Percentiles rank a stretch among this genome's conserved stretches.
phyloP scores from a whole-genome alignment of 1,140 invertebrate species.

The Zaprionus kolodkinae region DNA sequence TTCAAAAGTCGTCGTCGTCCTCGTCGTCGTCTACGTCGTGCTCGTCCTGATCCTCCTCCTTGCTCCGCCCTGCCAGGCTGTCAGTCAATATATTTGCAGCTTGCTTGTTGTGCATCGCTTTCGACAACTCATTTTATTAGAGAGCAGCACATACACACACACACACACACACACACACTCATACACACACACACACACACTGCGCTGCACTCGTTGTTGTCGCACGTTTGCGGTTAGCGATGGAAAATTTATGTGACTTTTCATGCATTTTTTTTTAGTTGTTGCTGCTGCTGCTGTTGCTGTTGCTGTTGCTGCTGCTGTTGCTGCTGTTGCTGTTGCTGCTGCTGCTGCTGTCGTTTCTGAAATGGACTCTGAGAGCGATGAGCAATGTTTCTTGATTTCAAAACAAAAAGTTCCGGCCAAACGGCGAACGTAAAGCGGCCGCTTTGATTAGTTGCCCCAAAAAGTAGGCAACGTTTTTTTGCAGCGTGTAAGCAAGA shows the following conservation, averaged over 20 bases:
- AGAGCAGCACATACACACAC: conserved; percentile 30
- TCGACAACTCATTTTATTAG: conserved; percentile 81
- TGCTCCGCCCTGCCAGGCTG: conserved; percentile 40
- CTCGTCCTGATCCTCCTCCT: conserved; percentile 1
- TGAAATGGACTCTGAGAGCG: conserved; percentile 23
- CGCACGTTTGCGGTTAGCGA: conserved; percentile 72
- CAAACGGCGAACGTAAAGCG: conserved; percentile 15
- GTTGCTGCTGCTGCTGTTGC: neutral
- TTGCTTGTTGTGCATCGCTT: conserved; percentile 69
- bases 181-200: neutral
- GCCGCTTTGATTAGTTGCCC: conserved; percentile 28
- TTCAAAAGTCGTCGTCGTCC: conserved; percentile 61
- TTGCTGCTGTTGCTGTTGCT: conserved; percentile 5
- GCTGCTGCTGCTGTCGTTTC: conserved; percentile 10
- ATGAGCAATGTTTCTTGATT: conserved; percentile 73
- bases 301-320: conserved; percentile 7
- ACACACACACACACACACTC: conserved; percentile 17
- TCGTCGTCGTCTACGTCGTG: neutral
- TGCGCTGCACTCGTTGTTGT: conserved; percentile 51
- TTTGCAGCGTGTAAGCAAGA: neutral
- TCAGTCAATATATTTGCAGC: conserved; percentile 75
- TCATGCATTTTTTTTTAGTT: conserved; percentile 20
- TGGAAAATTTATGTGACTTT: conserved; percentile 77
- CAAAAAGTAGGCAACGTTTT: conserved; percentile 28
- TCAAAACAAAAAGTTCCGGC: conserved; percentile 25